Evolutionary conservation across 2,888 invertebrate genomes (phyloP).

Genomic region (Lasioglossum oenotherae): DNA sequence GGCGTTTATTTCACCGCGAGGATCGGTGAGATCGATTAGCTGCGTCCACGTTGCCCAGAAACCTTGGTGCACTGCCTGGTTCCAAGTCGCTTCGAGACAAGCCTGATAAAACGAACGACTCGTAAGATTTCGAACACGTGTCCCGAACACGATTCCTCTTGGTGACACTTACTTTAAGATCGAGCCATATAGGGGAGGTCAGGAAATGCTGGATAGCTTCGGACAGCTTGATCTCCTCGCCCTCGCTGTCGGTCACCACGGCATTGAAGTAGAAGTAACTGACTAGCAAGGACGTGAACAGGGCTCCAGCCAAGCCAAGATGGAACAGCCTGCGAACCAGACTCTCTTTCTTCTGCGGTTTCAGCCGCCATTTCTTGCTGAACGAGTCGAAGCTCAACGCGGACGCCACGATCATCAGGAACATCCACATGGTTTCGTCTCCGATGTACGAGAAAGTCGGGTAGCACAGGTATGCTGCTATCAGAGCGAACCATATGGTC

Average conservation of each 20-base stretch:
- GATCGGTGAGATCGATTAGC: constrained; percentile 93
- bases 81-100: constrained; percentile 89
- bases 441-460: constrained; percentile 90
- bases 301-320: constrained; percentile 87
- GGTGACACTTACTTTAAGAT: constrained; percentile 82
- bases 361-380: constrained; percentile 92
- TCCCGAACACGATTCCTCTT: neutral
- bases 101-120: constrained; percentile 66
- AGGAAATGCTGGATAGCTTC: constrained; percentile 96
- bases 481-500: constrained; percentile 88
- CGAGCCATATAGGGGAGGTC: constrained; percentile 90
- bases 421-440: constrained; percentile 90
- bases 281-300: constrained; percentile 90
- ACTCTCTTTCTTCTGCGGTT: constrained; percentile 85
- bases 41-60: constrained; percentile 93
- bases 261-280: constrained; percentile 95
- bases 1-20: constrained; percentile 95
- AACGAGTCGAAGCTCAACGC: constrained; percentile 90
- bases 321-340: constrained; percentile 85
- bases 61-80: constrained; percentile 93
- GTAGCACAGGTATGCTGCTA: constrained; percentile 89
- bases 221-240: constrained; percentile 94
- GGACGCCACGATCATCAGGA: constrained; percentile 88
- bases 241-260: constrained; percentile 92
- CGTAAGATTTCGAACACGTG: neutral